Evolutionary conservation across 1,140 invertebrate species (phyloP).

Genomic region (Bombus terrestris): DNA sequence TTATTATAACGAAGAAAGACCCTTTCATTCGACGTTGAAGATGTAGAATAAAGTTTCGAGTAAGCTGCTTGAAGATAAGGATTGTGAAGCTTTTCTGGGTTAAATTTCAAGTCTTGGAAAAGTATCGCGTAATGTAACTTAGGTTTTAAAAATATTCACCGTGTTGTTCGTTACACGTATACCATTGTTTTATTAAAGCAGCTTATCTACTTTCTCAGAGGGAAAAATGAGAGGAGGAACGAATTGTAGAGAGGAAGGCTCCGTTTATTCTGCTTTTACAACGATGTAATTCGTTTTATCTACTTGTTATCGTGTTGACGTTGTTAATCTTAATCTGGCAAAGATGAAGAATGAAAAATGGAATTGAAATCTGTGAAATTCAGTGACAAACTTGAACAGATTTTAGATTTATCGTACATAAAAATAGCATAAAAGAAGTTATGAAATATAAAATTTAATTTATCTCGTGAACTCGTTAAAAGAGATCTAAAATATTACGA

Average conservation of each 20-base stretch:
- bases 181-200: constrained; percentile 4
- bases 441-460: not conserved
- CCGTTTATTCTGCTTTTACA: not conserved
- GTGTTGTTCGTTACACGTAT: not conserved
- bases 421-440: not conserved
- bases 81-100: not conserved
- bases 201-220: not conserved
- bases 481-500: not conserved
- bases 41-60: not conserved
- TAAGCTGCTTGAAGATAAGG: too few species aligned
- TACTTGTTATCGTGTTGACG: not conserved
- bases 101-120: not conserved
- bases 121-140: not conserved
- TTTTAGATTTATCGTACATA: not conserved
- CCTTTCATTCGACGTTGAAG: not conserved
- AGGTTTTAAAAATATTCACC: not conserved
- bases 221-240: not conserved
- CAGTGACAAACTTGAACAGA: not conserved
- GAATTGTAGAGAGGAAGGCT: not conserved
- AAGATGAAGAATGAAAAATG: not conserved
- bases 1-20: too few species aligned
- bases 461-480: not conserved
- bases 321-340: not conserved
- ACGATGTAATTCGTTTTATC: not conserved
- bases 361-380: not conserved